Percentiles rank a stretch among this genome's conserved stretches.
Evolutionary conservation across 2,888 invertebrate species (phyloP).

Genomic region (Tipula confusa): DNA sequence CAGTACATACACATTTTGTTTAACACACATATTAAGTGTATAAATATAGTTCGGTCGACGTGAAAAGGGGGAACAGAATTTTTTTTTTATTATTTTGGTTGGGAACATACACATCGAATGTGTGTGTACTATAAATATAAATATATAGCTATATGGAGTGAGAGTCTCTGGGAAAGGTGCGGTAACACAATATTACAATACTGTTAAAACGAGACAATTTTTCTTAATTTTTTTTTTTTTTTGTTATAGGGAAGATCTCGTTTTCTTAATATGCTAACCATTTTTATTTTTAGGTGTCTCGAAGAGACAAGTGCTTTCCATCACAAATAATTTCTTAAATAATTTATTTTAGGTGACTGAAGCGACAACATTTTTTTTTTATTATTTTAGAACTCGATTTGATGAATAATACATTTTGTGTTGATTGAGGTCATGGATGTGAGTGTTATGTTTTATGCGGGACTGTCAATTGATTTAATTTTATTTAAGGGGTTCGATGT

Average conservation of each 20-base stretch:
- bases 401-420: neutral
- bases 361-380: neutral
- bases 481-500: neutral
- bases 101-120: neutral
- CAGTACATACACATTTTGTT: neutral
- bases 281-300: neutral
- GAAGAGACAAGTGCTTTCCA: neutral
- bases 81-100: no score
- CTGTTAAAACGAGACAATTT: neutral
- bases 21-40: constrained; percentile 4
- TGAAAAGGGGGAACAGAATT: neutral
- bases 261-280: neutral
- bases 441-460: neutral
- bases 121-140: no score
- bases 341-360: neutral
- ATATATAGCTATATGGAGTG: neutral
- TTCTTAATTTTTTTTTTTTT: neutral
- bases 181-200: neutral
- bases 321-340: neutral
- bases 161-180: neutral
- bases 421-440: neutral
- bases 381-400: neutral
- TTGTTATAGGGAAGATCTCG: neutral
- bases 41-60: neutral
- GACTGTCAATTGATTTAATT: neutral